These are phyloP conservation scores for Clistopyga incitator DNA, from an alignment of 2,888 invertebrate species.

Conservation along the genomic window DNA sequence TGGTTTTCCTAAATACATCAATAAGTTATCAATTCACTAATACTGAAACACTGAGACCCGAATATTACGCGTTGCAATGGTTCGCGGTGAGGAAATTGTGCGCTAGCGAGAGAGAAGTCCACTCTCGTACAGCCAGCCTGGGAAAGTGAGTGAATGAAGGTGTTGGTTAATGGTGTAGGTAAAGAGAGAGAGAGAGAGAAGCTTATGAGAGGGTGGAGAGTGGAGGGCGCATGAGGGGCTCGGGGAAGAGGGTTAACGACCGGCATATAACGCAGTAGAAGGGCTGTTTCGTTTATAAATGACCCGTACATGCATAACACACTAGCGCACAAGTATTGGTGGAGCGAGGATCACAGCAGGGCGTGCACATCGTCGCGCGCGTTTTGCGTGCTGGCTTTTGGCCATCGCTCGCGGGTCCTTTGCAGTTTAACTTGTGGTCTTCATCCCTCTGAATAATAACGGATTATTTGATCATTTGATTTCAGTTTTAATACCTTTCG, in stretches of 20 bases:
- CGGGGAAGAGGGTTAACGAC: constrained; percentile 54
- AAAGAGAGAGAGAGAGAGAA: constrained; percentile 36
- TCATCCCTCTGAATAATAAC: background rate
- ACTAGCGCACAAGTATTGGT: background rate
- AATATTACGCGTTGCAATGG: constrained; percentile 70
- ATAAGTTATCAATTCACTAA: constrained; percentile 78
- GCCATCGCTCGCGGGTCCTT: constrained; percentile 38
- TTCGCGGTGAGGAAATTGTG: constrained; percentile 53
- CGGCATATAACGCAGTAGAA: constrained; percentile 46
- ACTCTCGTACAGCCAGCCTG: constrained; percentile 33
- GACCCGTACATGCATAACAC: constrained; percentile 39
- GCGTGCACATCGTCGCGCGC: constrained; percentile 36
- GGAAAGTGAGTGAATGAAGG: constrained; percentile 41
- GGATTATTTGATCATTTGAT: no score
- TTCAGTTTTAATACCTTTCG: no score
- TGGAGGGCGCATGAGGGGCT: constrained; percentile 27
- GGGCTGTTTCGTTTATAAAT: constrained; percentile 57
- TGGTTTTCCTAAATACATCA: constrained; percentile 76
- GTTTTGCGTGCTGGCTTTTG: constrained; percentile 32
- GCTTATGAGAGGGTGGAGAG: constrained; percentile 38
- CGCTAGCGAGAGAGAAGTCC: constrained; percentile 29
- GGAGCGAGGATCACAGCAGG: background rate
- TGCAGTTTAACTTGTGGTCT: constrained; percentile 36
- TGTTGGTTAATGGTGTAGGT: constrained; percentile 34
- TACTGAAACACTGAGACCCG: constrained; percentile 57